A percentile compares a stretch with the other conserved stretches of the same genome.
phyloP scores from a whole-genome alignment of 23 tunicate genomes.

The Oikopleura vanhoeffeni region DNA sequence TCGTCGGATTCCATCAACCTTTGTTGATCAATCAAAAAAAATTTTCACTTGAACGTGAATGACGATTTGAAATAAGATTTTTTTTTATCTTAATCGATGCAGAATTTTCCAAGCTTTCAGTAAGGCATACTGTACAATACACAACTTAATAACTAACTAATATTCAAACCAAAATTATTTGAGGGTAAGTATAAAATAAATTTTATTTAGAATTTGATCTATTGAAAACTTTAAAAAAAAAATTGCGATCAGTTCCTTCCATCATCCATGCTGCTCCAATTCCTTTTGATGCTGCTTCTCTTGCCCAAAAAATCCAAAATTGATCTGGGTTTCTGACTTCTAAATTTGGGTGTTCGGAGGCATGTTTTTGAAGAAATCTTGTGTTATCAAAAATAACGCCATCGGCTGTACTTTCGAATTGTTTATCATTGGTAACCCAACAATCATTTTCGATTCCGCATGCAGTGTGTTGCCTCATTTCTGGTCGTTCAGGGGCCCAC shows the following conservation, averaged over 20 bases:
- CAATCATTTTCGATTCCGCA: background rate
- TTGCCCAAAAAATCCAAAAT: constrained; percentile 6
- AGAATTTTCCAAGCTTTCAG: too few relatives aligned
- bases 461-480: background rate
- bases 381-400: background rate
- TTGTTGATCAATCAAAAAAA: too few relatives aligned
- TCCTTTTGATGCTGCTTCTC: constrained; percentile 11
- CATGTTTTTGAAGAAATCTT: background rate
- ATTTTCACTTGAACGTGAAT: too few relatives aligned
- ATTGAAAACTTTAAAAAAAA: background rate
- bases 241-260: background rate
- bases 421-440: background rate
- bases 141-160: too few relatives aligned
- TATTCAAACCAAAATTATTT: too few relatives aligned
- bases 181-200: too few relatives aligned
- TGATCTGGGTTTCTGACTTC: background rate
- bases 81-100: too few relatives aligned
- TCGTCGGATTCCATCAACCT: too few relatives aligned
- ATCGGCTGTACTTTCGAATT: background rate
- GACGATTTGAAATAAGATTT: too few relatives aligned
- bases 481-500: background rate
- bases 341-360: background rate
- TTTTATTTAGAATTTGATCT: background rate
- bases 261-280: background rate
- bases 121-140: too few relatives aligned